Evolutionary conservation across 2,797 vertebrate genomes (phyloP).

Genomic region (Sarcoramphus papa): DNA sequence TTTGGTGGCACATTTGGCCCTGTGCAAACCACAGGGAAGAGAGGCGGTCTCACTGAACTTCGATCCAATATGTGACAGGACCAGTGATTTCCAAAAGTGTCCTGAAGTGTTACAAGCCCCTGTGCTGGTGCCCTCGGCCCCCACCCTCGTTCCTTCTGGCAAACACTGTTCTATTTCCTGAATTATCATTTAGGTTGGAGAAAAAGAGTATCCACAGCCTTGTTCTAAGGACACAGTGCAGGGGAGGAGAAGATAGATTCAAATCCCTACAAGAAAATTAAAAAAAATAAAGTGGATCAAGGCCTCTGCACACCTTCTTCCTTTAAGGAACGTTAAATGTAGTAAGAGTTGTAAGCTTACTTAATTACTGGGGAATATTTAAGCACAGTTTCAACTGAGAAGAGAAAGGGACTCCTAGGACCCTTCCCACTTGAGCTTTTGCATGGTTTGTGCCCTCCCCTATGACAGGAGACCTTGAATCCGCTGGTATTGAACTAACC

Average conservation of each 20-base stretch:
- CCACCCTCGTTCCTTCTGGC: background rate
- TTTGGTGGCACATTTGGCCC: background rate
- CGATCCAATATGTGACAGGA: background rate
- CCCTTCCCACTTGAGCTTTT: background rate
- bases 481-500: background rate
- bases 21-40: background rate
- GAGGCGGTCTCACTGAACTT: background rate
- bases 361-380: background rate
- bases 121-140: background rate
- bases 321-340: background rate
- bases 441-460: background rate
- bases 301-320: background rate
- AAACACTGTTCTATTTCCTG: background rate
- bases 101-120: background rate
- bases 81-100: background rate
- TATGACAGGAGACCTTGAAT: background rate
- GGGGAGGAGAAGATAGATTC: background rate
- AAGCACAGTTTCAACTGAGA: background rate
- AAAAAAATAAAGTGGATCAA: background rate
- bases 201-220: background rate
- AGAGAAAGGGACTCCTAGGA: background rate
- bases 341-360: background rate
- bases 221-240: background rate
- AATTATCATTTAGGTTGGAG: background rate
- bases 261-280: background rate